Evolutionary conservation across 2,113 vertebrate genomes (phyloP), one percentile per base, ranked within the genome.

Genomic region (Phylloscopus whistleri): DNA sequence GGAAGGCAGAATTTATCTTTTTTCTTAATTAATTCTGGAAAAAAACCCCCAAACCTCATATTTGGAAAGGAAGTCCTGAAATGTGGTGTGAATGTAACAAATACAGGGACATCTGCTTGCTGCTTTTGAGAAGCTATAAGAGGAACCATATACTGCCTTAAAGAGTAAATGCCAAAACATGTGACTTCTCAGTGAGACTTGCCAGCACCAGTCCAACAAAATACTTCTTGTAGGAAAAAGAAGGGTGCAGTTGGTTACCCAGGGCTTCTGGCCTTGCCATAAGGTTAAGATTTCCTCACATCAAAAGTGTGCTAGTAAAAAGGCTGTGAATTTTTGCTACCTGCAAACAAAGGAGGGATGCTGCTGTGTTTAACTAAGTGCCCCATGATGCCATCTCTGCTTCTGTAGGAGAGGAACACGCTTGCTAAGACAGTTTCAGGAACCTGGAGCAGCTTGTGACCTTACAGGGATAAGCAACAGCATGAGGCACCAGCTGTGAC

Each of bases 41-140:
- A 56, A 74, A 35, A n/a, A n/a, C 0, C 6, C 5, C 3, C 14
- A 43, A 44, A 14, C 9, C 6, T 86, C 13, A 10, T 41, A 13
- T 86, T 78, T 81, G 83, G 64, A 67, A 78, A 59, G 24, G 27
- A 74, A 78, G 62, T 37, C n/a, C 35, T 84, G 58, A 90, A 88
- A 58, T 0, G 8, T 66, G 8, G 19, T 70, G 51, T 70, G 52
- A 94, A 56, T 63, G 19, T 90, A 87, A 63, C 30, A 76, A 91
- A 77, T 44, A 53, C 20, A 62, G 48, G 26, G 68, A 81, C 79
- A 84, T 86, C 76, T 90, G 83, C 76, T 88, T 60, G 76, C 56
- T 87, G 58, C 75, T 88, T 93, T 56, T 70, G 79, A 89, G 88
- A 90, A 90, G 82, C 79, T 90, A 30, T 88, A 90, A 93, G 89